phyloP scores from a whole-genome alignment of 2,113 vertebrate species.

The Syngnathus typhle region DNA sequence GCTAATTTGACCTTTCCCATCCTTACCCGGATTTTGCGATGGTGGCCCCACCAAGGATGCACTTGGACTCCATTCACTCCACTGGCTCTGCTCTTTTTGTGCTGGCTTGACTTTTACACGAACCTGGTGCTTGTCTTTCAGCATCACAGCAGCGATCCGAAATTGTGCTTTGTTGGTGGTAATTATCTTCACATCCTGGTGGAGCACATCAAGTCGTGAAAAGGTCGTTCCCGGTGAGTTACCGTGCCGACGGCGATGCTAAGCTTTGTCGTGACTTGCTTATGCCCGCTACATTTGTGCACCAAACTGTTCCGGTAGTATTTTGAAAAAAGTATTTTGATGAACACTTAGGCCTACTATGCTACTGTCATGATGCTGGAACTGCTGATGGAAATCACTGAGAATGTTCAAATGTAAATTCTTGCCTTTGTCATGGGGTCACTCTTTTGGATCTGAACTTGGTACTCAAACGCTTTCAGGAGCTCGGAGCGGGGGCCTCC shows the following conservation, averaged over 20 bases:
- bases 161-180: rapidly evolving
- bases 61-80: slow-evolving; percentile 69
- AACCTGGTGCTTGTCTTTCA: slow-evolving; percentile 26
- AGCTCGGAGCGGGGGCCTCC: rapidly evolving
- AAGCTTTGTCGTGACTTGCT: too few relatives aligned
- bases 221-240: too few relatives aligned
- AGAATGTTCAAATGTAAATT: neutral
- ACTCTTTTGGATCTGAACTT: slow-evolving; percentile 50
- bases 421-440: slow-evolving; percentile 49
- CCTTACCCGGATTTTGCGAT: slow-evolving; percentile 1
- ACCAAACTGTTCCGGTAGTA: too few relatives aligned
- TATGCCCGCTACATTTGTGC: too few relatives aligned
- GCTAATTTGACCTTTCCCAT: neutral
- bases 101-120: slow-evolving; percentile 52
- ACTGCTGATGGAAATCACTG: too few relatives aligned
- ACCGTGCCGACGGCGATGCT: too few relatives aligned
- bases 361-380: too few relatives aligned
- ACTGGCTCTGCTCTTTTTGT: rapidly evolving
- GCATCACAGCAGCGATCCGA: rapidly evolving
- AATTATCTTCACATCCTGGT: slow-evolving; percentile 7
- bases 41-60: neutral
- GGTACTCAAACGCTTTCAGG: slow-evolving; percentile 2
- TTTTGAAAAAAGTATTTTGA: too few relatives aligned
- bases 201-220: neutral
- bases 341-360: too few relatives aligned